These are phyloP conservation scores for Rallus limicola DNA, from an alignment of 2,113 vertebrate genomes.

Conservation along the genomic window DNA sequence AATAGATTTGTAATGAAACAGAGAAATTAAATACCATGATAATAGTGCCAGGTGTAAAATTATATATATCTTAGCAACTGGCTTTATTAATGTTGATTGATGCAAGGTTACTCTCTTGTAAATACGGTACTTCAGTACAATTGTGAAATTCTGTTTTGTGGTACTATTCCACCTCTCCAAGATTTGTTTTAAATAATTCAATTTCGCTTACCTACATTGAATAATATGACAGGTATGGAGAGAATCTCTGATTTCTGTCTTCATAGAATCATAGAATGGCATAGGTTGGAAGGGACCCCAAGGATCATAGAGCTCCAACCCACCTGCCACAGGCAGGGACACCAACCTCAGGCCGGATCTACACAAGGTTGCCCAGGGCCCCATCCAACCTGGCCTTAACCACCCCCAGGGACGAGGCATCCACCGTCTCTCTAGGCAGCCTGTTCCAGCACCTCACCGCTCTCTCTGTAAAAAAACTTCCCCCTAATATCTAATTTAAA, in stretches of 20 bases:
- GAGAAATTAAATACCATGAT: constrained; percentile 7
- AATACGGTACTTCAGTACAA: neutral
- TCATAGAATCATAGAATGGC: no score
- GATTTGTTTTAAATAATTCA: neutral
- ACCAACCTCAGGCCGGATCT: no score
- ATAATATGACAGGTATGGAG: neutral
- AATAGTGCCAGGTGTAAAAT: constrained; percentile 18
- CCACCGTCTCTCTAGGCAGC: no score
- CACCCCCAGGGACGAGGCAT: no score
- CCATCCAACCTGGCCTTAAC: no score
- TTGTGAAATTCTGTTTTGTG: neutral
- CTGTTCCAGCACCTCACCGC: no score
- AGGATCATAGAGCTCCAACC: no score
- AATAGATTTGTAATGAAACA: constrained; percentile 24
- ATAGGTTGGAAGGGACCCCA: no score
- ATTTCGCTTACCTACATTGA: neutral
- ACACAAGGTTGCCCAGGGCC: no score
- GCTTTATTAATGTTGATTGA: neutral
- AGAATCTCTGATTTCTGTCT: neutral
- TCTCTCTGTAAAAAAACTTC: no score
- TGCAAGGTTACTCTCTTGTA: neutral
- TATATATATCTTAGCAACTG: neutral
- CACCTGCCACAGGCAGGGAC: no score
- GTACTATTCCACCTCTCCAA: neutral
- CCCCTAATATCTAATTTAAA: no score